Evolutionary conservation across 2,888 invertebrate genomes (phyloP), one percentile per base, ranked within the genome.

Genomic region (Polyploca ridens): DNA sequence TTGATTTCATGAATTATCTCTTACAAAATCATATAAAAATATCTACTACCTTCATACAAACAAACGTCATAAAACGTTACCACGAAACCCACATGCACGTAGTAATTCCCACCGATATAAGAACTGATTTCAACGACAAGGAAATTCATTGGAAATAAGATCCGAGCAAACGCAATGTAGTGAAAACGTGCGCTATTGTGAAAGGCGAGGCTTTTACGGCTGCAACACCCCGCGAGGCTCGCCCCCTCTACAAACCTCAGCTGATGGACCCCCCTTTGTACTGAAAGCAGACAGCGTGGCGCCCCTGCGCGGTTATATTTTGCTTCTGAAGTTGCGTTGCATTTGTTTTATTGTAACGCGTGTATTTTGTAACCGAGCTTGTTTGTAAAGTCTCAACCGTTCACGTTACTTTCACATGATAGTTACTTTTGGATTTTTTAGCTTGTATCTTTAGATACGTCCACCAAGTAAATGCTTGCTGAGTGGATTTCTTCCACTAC

Each of bases 181-280:
- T 84, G 88, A 82, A 87, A 90, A 87, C 89, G 89, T 87, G 86
- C 81, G 84, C 85, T 83, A 84, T 89, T 88, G 85, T 88, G 73
- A 73, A 74, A 78, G 74, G 75, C 78, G 81, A 82, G 76, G 88
- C 87, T 89, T 90, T 87, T 81, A 87, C 81, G 79, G 77, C 69
- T 73, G 68, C 77, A 73, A 73, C 68, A 49, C 63, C 68, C 44
- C 63, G 27, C 62, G 49, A 59, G 58, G 46, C 64, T 66, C 64
- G 67, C 62, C 63, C 64, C 7, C 64, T 65, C 71, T 69, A 70
- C 67, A 58, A 59, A 62, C 65, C 64, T 62, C 59, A 60, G 64
- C 54, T 59, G 38, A 63, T 62, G 35, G 60, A 62, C 61, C 62
- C 63, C 35, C 63, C 64, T 49, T 49, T 49, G 16, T 49, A 49